phyloP scores from a whole-genome alignment of 2,888 invertebrate genomes.

The Eilema sororculum region DNA sequence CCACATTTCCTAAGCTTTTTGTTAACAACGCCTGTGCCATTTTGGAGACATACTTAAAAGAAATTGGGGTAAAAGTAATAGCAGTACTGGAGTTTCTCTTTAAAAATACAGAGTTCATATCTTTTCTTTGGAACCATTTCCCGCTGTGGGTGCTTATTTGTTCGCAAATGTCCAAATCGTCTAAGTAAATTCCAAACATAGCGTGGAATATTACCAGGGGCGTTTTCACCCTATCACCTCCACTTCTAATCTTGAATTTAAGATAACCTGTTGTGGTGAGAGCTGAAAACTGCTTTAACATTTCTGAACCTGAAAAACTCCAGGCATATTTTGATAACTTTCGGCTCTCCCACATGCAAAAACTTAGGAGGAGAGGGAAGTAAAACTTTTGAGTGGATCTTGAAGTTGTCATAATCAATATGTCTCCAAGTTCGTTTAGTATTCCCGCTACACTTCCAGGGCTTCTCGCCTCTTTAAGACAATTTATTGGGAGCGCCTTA shows the following conservation, averaged over 20 bases:
- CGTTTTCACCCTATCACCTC: not conserved
- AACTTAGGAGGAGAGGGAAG: conserved; percentile 20
- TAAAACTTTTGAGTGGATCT: conserved; percentile 44
- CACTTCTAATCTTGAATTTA: not conserved
- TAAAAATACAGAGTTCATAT: not conserved
- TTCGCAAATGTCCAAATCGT: not conserved
- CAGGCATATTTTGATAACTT: too few relatives aligned
- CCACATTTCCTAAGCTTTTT: not conserved
- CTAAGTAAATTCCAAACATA: conserved; percentile 3
- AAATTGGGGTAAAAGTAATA: not conserved
- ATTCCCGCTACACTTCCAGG: conserved; percentile 45
- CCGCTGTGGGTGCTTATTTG: not conserved
- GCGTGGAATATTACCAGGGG: not conserved
- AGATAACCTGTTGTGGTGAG: too few relatives aligned
- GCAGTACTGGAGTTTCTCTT: not conserved
- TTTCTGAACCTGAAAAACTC: too few relatives aligned
- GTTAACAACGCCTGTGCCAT: not conserved
- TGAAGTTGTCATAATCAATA: conserved; percentile 43
- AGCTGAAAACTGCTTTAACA: too few relatives aligned
- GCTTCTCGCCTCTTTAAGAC: conserved; percentile 35
- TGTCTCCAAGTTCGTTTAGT: conserved; percentile 48
- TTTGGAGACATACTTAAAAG: not conserved
- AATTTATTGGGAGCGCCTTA: too few relatives aligned
- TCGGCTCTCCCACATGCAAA: too few relatives aligned
- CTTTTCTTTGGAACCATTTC: not conserved